phyloP scores from a whole-genome alignment of 2,113 vertebrate species.

The Ovis canadensis region DNA sequence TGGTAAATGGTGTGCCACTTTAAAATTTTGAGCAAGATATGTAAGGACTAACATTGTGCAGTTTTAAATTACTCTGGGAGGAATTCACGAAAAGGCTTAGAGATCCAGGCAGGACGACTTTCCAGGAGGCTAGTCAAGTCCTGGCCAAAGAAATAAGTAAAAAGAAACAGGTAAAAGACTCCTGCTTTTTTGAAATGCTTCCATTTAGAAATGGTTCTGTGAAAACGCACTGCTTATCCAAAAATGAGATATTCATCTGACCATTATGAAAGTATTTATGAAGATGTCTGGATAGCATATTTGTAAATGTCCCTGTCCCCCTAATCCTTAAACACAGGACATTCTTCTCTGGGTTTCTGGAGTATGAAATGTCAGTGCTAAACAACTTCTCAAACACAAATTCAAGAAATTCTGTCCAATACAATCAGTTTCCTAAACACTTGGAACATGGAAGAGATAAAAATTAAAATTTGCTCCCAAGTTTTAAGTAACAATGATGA shows the following conservation, averaged over 20 bases:
- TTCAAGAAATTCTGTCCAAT: background rate
- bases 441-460: background rate
- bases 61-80: constrained; percentile 3
- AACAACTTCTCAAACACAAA: background rate
- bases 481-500: background rate
- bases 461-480: background rate
- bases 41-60: background rate
- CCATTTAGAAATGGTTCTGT: background rate
- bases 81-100: background rate
- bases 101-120: background rate
- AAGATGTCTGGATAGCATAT: background rate
- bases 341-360: background rate
- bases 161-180: background rate
- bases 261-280: background rate
- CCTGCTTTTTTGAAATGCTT: background rate
- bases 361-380: background rate
- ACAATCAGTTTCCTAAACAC: background rate
- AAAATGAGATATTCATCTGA: background rate
- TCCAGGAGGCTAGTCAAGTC: background rate
- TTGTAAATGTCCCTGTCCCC: background rate
- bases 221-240: background rate
- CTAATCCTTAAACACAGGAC: background rate
- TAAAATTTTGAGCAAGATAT: background rate
- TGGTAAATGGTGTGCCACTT: background rate
- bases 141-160: background rate